These are phyloP conservation scores for Macropus fuliginosus DNA, from an alignment of 2,797 vertebrate species.

Conservation along the genomic window DNA sequence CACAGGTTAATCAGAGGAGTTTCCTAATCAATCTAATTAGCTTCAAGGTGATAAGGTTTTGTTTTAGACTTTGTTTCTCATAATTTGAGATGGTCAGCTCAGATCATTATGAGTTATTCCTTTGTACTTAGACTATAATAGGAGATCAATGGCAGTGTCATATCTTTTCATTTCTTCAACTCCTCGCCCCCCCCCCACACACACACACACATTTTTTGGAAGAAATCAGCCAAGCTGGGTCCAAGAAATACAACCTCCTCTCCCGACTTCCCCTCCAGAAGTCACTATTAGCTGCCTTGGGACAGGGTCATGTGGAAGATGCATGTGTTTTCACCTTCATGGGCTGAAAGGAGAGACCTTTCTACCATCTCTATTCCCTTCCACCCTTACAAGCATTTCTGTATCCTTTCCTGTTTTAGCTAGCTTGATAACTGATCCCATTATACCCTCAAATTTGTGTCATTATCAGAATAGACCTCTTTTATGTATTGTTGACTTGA, in stretches of 20 bases:
- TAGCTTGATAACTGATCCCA: not conserved
- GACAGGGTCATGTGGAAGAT: not conserved
- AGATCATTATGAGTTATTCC: not conserved
- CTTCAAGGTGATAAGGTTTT: not conserved
- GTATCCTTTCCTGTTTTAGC: not conserved
- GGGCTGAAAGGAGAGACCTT: not conserved
- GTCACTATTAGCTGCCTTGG: not conserved
- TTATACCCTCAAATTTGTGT: not conserved
- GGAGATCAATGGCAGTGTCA: not conserved
- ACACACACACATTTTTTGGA: not conserved
- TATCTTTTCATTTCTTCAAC: not conserved
- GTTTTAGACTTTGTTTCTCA: not conserved
- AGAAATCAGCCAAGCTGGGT: not conserved
- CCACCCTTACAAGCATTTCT: not conserved
- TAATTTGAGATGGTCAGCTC: not conserved
- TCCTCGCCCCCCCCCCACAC: rapidly evolving
- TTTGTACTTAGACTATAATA: not conserved
- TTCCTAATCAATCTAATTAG: not conserved
- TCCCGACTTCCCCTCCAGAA: not conserved
- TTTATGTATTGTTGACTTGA: not conserved
- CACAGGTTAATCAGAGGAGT: not conserved
- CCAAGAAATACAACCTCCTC: not conserved
- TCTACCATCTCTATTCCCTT: not conserved
- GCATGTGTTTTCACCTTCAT: not conserved
- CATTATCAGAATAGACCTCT: not conserved